Evolutionary conservation across 1,140 invertebrate species (phyloP), one percentile per base, ranked within the genome.

Genomic region (Drosophila lowei): DNA sequence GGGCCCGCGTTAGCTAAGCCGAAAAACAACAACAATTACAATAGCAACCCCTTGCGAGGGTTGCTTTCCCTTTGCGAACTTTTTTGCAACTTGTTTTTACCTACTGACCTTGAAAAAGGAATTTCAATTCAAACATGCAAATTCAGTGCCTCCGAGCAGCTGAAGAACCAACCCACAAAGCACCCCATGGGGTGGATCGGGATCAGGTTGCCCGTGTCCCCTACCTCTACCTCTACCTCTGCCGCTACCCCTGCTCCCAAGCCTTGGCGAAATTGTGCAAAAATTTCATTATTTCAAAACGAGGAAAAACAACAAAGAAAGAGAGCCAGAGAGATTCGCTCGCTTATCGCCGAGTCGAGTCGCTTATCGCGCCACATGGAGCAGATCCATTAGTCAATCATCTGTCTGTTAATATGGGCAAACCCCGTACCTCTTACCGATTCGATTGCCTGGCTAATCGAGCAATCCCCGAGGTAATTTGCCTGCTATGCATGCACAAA

Each of bases 51-150:
- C 60, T 62, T 59, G 47, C 44, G 28, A 50, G 80, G 80, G 80
- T 85, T 55, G 81, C 68, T 86, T 44, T 30, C 6, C 52, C 48
- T 62, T 48, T 52, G 73, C 72, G 28, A 77, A 61, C 16, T 64
- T 60, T 71, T 78, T 88, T 62, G 78, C 83, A 81, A 86, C 83
- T 88, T 79, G 86, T 90, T 90, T 67, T 85, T 90, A 86, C 86
- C 81, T 81, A 86, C 86, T 90, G 86, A 90, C 86, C 86, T 90
- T 90, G 86, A 90, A 90, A 90, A 90, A 78, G 70, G 72, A 63
- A 90, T 79, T 67, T 60, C 25, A 41, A 41, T 53, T 53, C 16
- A 41, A 56, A 56, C 63, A 77, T 83, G 80, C 76, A 71, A 85
- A 74, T 84, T 86, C 59, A 72, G 57, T 72, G 66, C 57, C 57